Evolutionary conservation across 2,113 vertebrate species (phyloP), one percentile per base, ranked within the genome.

Genomic region (Hemiprocne comata): DNA sequence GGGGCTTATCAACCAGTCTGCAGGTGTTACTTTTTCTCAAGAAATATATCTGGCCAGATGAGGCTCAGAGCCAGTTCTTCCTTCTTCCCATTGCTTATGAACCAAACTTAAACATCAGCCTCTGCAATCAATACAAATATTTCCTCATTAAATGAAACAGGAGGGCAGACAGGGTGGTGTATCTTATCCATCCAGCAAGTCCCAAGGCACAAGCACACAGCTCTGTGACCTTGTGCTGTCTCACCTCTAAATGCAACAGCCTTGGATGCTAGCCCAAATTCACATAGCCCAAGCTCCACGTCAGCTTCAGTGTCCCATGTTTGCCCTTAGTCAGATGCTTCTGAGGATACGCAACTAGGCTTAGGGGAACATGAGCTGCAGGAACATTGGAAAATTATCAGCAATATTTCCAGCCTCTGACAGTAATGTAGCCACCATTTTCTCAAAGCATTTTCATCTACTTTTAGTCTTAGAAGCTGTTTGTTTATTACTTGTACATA

Each of bases 11-110:
- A 6, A 51, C 87, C 53, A 58, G 70, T 40, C 74, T 87, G 81
- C 89, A 94, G 89, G 74, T 89, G 67, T 36, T 91, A 70, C 50
- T 66, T 95, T 75, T 79, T 25, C 66, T 85, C 46, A 79, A 71
- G 71, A 66, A 73, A 87, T 13, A 7, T 19, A 2, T 60, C 72
- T 77, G 40, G 46, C 46, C 29, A 62, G 26, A 78, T 40, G 34
- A 78, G 84, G n/a, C 44, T 74, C 66, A 53, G 29, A 69, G 58
- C 14, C 70, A n/a, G 36, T 25, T 82, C 11, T 40, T 31, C 50
- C 87, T 79, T 54, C 17, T 79, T 89, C 46, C 50, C 5, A 1
- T 33, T 62, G 11, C 19, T 80, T 85, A 86, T 79, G 75, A 80
- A 53, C 16, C 48, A 91, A 85, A 85, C 83, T 51, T 53, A 74